Conservation (phyloP, 2,797 vertebrate species). For the Rousettus madagascariensis region DNA sequence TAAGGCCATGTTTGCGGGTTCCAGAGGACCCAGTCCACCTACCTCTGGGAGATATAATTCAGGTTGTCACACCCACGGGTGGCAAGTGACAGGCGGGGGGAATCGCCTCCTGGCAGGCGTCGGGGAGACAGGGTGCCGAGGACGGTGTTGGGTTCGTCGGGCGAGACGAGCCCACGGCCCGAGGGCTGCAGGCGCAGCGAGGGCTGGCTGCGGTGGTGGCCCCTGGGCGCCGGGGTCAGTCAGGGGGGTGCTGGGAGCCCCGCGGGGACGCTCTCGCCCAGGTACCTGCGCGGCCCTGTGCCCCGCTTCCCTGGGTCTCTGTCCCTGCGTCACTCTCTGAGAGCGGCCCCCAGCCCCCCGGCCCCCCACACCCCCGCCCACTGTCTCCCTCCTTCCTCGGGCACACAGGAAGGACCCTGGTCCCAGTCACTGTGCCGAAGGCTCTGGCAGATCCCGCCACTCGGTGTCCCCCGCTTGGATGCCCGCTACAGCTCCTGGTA, state of each 20-base stretch:
- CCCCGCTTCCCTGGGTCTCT: background rate
- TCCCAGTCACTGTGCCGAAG: background rate
- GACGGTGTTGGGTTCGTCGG: background rate
- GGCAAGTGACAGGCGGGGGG: background rate
- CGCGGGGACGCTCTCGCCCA: background rate
- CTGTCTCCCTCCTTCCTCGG: background rate
- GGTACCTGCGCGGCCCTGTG: accelerated
- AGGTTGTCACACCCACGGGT: background rate
- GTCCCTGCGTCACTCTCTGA: background rate
- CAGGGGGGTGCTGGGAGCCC: accelerated
- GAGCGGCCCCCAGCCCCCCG: background rate
- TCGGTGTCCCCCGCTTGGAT: background rate
- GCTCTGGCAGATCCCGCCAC: no score
- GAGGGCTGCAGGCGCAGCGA: accelerated
- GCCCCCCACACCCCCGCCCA: accelerated
- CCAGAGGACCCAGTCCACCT: background rate
- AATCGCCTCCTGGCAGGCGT: accelerated
- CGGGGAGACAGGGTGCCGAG: accelerated
- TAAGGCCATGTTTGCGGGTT: background rate
- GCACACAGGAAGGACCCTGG: accelerated
- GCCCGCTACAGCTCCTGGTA: background rate
- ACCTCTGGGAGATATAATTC: background rate
- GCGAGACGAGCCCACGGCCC: background rate
- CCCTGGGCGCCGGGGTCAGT: accelerated
- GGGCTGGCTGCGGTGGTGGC: accelerated